Evolutionary conservation across 2,888 invertebrate species (phyloP), one percentile per base, ranked within the genome.

Genomic region (Himalopsyche anomala): DNA sequence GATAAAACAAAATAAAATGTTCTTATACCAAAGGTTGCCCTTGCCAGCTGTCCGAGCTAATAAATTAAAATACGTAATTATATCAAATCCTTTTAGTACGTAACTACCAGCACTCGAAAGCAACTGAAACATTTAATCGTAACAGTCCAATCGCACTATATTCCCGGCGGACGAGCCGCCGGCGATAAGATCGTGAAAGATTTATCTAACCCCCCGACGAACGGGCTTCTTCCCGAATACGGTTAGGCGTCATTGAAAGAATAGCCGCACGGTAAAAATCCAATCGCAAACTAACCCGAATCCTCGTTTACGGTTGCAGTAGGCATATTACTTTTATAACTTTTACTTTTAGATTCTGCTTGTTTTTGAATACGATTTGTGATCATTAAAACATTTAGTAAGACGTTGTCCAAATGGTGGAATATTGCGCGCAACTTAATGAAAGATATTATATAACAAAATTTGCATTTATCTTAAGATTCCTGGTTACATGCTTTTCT

Each of bases 31-130:
- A 86, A 79, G 80, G 85, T 88, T 84, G 8, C 15, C 28, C 6
- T 69, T 81, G 45, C 80, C 87, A 69, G 45, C 82, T 84, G 82
- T 82, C 85, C 79, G 82, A 83, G 86, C 88, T 88, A 88, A 88
- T 88, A 88, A 88, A 88, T 88, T 88, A 88, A 87, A 86, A 87
- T 86, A 86, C 86, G 88, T 88, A 88, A 88, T 88, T 88, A 88
- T 88, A 88, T 88, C 88, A 88, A 88, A 88, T 88, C 88, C 87
- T 88, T 88, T 88, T 88, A 86, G 88, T 88, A 88, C 86, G 80
- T 84, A 80, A 81, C 74, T 74, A 74, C 74, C 74, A 74, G 74
- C 38, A 74, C 74, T 74, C 74, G 74, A 74, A 74, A 74, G 74
- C 74, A 74, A 74, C 74, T 36, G 84, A 81, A 82, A 85, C 82